Percentiles rank a stretch among this genome's conserved stretches.
These are phyloP conservation scores for Folsomia manolachei DNA, from an alignment of 2,888 invertebrate species.

Conservation along the genomic window DNA sequence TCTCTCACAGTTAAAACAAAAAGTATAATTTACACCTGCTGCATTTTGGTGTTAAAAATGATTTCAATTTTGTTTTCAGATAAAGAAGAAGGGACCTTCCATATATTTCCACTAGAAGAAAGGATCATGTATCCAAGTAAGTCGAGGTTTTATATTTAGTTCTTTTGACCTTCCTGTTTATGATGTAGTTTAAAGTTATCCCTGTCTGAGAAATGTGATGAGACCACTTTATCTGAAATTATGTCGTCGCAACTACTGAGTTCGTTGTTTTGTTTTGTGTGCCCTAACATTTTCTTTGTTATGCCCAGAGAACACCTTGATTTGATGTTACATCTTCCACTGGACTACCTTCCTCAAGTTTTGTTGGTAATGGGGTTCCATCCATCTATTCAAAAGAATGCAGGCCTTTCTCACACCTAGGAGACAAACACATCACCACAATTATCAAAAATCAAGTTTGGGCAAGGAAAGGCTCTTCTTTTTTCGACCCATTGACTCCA, in stretches of 20 bases:
- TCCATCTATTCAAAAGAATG: background rate
- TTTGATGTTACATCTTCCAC: too few relatives aligned
- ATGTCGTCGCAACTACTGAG: background rate
- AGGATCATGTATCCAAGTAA: background rate
- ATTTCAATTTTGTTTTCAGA: too few relatives aligned
- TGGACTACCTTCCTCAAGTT: background rate
- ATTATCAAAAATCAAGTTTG: background rate
- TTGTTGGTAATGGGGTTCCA: background rate
- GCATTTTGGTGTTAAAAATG: too few relatives aligned
- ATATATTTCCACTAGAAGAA: background rate
- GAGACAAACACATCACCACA: background rate
- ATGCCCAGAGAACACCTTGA: too few relatives aligned
- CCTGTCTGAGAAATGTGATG: conserved; percentile 32
- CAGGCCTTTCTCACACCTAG: background rate
- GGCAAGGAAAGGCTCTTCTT: background rate
- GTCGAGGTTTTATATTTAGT: too few relatives aligned
- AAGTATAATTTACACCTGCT: too few relatives aligned
- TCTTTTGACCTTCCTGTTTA: too few relatives aligned
- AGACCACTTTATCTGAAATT: conserved; percentile 25
- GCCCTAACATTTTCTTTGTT: too few relatives aligned
- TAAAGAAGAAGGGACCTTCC: too few relatives aligned
- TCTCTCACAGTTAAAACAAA: too few relatives aligned
- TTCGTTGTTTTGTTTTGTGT: background rate
- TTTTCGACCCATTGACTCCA: too few relatives aligned
- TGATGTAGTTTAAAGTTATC: conserved; percentile 38